Percentiles rank a stretch among this genome's conserved stretches.
Evolutionary conservation across 2,113 vertebrate genomes (phyloP).

Genomic region (Ranitomeya imitator): DNA sequence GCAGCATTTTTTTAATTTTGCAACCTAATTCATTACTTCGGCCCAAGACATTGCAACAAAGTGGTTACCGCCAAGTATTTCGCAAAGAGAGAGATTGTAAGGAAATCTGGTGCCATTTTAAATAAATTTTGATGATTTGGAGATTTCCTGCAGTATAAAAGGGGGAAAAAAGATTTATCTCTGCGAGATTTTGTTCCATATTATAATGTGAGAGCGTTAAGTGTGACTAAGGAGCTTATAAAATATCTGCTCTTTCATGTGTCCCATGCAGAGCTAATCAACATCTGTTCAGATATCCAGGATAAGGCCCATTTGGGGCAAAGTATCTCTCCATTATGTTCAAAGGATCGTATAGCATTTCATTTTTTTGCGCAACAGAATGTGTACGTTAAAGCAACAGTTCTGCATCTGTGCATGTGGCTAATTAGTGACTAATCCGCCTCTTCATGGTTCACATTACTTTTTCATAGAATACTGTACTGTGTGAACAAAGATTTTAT

Average conservation of each 20-base stretch:
- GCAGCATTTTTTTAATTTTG: neutral
- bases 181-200: conserved; percentile 18
- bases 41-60: neutral
- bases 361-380: neutral
- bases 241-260: conserved; percentile 16
- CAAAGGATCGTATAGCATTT: neutral
- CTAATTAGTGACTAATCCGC: conserved; percentile 32
- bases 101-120: neutral
- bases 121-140: neutral
- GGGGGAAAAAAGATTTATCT: neutral
- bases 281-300: conserved; percentile 4
- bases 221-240: conserved; percentile 20
- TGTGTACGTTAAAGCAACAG: conserved; percentile 15
- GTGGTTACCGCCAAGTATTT: neutral
- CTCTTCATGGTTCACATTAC: conserved; percentile 32
- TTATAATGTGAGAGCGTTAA: conserved; percentile 37
- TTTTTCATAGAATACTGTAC: neutral
- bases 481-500: neutral
- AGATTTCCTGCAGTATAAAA: conserved; percentile 11
- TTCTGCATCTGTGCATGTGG: conserved; percentile 32
- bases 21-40: too few species aligned
- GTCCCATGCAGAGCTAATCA: neutral
- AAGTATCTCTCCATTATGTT: neutral
- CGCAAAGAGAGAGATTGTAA: neutral
- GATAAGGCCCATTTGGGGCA: neutral